Evolutionary conservation across 2,797 vertebrate species (phyloP).

Genomic region (Oryzias sinensis): DNA sequence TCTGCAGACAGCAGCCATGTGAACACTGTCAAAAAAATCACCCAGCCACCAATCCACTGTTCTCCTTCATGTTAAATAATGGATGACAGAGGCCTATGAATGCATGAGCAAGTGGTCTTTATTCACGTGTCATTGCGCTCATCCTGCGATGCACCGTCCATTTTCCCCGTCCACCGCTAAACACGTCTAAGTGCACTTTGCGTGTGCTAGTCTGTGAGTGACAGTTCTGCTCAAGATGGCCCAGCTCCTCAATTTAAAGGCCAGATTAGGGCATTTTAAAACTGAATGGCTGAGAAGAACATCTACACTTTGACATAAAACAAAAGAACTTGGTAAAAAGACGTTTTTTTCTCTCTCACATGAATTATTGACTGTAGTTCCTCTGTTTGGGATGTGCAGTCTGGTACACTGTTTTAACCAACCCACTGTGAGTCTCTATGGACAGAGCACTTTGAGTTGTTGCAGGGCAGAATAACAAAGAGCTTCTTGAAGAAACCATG

Average conservation of each 20-base stretch:
- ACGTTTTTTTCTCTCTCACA: slow-evolving; percentile 44
- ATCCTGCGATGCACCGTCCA: slow-evolving; percentile 54
- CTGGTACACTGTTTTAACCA: slow-evolving; percentile 20
- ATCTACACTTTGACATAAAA: slow-evolving; percentile 56
- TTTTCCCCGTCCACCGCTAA: slow-evolving; percentile 46
- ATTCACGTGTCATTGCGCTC: slow-evolving; percentile 70
- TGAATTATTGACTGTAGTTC: slow-evolving; percentile 67
- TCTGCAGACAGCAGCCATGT: slow-evolving; percentile 63
- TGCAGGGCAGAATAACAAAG: slow-evolving; percentile 52
- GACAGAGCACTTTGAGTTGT: slow-evolving; percentile 42
- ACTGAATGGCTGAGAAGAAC: slow-evolving; percentile 59
- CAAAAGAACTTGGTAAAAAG: slow-evolving; percentile 49
- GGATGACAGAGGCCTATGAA: slow-evolving; percentile 72
- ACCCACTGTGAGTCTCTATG: slow-evolving; percentile 38
- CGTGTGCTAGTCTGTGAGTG: slow-evolving; percentile 33
- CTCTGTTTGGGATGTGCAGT: slow-evolving; percentile 47
- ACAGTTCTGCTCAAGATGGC: slow-evolving; percentile 43
- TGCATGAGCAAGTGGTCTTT: slow-evolving; percentile 78
- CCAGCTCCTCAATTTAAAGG: slow-evolving; percentile 30
- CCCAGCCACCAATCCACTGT: slow-evolving; percentile 58
- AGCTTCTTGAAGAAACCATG: slow-evolving; percentile 31
- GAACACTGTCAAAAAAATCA: slow-evolving; percentile 75
- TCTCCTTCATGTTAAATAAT: slow-evolving; percentile 75
- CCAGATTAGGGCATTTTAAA: slow-evolving; percentile 40
- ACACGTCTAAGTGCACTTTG: slow-evolving; percentile 60